Evolutionary conservation across 1,140 invertebrate genomes (phyloP), one percentile per base, ranked within the genome.

Genomic region (Sinella curviseta): DNA sequence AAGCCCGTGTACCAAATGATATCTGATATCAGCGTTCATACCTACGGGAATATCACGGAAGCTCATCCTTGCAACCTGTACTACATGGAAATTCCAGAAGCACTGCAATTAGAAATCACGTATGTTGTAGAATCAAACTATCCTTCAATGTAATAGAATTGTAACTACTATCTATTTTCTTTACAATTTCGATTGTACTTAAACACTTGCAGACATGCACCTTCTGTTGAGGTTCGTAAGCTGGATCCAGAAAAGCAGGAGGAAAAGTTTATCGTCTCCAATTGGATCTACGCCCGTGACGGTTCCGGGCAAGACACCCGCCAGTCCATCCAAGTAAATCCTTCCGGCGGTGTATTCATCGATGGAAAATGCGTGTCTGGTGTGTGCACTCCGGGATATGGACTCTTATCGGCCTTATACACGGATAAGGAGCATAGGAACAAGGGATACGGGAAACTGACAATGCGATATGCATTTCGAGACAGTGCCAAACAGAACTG

Each of bases 391-490:
- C 33, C 24, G 2, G 55, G 57, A 24, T 55, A 33, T 35, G 78
- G 78, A n/a, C 16, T 80, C 0, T 54, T 80, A 48, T n/a, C 30
- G 1, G 65, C 74, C 54, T 33, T 80, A 2, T 55, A 76, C 17
- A 80, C 78, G n/a, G 4, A 34, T 20, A 20, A 70, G 14, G 30
- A 76, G n/a, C 36, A 31, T 54, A 16, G 75, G 16, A 54, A 36
- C 20, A 77, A 54, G 17, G 79, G 79, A 0, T 77, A 33, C 30
- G 79, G 33, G 1, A 70, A 60, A 70, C 35, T 77, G 14, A 73
- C 57, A 1, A 79, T 81, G 77, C 48, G 74, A 26, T 14, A 77
- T 31, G 57, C 74, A 20, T 78, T 79, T 77, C 74, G 65, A 48
- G 55, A 60, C 1, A 30, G 77, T 1, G 48, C 75, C n/a, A 28